Evolutionary conservation across 2,113 vertebrate genomes (phyloP).

Genomic region (Puma concolor): DNA sequence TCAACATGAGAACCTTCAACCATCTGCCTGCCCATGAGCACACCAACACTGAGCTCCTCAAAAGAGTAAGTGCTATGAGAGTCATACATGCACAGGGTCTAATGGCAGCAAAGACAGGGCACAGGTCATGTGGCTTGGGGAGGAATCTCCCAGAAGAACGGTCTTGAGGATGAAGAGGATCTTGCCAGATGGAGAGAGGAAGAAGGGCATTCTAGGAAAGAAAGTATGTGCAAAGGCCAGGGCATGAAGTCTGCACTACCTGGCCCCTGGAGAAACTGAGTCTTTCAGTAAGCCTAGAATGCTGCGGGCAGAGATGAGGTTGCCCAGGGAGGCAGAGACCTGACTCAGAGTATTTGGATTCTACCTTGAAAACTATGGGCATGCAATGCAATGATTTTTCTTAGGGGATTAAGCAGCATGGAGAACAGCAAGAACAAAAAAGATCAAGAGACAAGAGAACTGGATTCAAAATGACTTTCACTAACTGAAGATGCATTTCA

Average conservation of each 20-base stretch:
- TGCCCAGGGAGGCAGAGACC: not conserved
- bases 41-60: not conserved
- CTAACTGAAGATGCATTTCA: not conserved
- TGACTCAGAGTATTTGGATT: not conserved
- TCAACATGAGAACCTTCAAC: not conserved
- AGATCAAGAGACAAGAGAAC: conserved; percentile 9
- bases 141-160: not conserved
- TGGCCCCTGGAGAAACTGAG: not conserved
- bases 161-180: not conserved
- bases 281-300: not conserved
- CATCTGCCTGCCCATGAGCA: not conserved
- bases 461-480: conserved; percentile 17
- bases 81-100: not conserved
- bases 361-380: not conserved
- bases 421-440: not conserved
- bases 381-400: not conserved
- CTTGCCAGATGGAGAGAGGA: not conserved
- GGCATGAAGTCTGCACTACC: not conserved
- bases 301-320: not conserved
- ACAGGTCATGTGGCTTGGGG: not conserved
- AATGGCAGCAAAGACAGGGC: not conserved
- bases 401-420: not conserved
- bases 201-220: not conserved
- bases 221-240: conserved; percentile 1
- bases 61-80: not conserved